Base-by-base conservation (phyloP, 2,888 invertebrate genomes). In the Apodemia zela region DNA sequence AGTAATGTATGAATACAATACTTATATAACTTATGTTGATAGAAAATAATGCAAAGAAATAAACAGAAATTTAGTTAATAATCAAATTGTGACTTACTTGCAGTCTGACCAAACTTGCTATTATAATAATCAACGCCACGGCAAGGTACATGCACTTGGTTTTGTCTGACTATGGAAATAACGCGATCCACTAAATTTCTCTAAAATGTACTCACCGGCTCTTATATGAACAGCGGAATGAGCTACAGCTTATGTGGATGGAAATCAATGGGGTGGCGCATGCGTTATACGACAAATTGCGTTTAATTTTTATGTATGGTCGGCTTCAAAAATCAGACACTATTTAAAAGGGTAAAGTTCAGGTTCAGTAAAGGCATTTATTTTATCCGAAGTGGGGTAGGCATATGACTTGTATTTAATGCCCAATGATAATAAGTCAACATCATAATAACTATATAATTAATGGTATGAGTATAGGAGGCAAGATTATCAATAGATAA, bases 111-210 rank as follows among this genome's bases (percentile, higher is more conserved):
- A 91, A 84, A 81, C 90, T 91, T 67, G 90, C 90, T 70, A 91
- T 81, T 63, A 91, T 85, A 69, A 91, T 88, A 72, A 91, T 89
- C 71, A 91, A 74, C 74, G 90, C 89, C 84, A 91, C 89, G 64
- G 90, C 90, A 71, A 91, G 83, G 85, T 91, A 91, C 90, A 91
- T 90, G 82, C 86, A 86, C 82, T 75, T 78, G 78, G 71, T 81
- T 78, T 75, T 72, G 67, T 69, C 69, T 71, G 65, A 72, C 71
- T 74, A 64, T 67, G 69, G 67, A 70, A 70, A 71, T 71, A 71
- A 72, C 70, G 67, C 62, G 71, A 59, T 62, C 45, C 67, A 68
- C 66, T 64, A 64, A 71, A 65, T 66, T 67, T 63, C 67, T 67
- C 65, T 61, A 60, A 67, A 66, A 67, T 65, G 82, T 87, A 85